These are phyloP conservation scores for Delia radicum DNA, from an alignment of 1,140 invertebrate genomes.

Conservation along the genomic window DNA sequence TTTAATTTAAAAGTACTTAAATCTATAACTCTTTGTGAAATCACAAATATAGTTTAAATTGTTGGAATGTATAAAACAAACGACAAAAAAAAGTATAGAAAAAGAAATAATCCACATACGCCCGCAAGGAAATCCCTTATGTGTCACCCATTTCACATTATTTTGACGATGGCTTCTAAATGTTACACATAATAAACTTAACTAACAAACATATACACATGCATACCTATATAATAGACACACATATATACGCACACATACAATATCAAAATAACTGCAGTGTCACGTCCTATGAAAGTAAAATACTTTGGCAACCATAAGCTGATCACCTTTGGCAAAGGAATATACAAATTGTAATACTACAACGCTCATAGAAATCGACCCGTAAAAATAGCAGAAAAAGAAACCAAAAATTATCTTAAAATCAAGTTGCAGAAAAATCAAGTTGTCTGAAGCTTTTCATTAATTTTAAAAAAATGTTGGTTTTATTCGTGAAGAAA, in stretches of 20 bases:
- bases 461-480: too few species aligned
- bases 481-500: too few species aligned
- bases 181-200: not conserved
- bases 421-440: too few species aligned
- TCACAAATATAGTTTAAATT: too few species aligned
- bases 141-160: conserved; percentile 1
- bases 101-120: not conserved
- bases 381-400: too few species aligned
- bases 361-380: too few species aligned
- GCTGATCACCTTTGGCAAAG: not conserved
- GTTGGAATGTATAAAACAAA: too few species aligned
- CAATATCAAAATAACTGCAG: not conserved
- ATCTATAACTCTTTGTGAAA: too few species aligned
- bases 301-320: not conserved
- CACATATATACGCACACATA: not conserved
- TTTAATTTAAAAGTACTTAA: too few species aligned
- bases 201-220: not conserved
- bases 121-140: not conserved
- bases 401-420: too few species aligned
- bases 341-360: too few species aligned
- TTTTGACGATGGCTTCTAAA: not conserved
- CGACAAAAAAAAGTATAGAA: not conserved
- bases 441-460: too few species aligned
- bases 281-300: not conserved
- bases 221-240: not conserved